Percentiles rank a stretch among this genome's conserved stretches.
Conservation (phyloP, 1,140 invertebrate species). For the Nasonia vitripennis region DNA sequence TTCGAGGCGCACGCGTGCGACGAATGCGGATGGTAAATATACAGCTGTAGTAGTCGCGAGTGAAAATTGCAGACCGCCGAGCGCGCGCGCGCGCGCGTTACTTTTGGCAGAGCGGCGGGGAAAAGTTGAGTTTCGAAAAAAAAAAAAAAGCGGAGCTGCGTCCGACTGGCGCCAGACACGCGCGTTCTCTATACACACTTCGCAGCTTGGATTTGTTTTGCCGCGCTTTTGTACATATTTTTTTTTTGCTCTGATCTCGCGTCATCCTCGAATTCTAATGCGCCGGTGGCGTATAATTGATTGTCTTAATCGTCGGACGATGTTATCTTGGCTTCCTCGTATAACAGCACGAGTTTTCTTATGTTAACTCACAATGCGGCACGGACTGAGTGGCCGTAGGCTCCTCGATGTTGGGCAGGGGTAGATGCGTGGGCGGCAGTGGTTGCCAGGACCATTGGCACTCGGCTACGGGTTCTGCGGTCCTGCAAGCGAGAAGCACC, state of each 20-base stretch:
- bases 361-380: not conserved
- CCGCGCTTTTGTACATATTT: too few relatives aligned
- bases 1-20: slow-evolving; percentile 13
- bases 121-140: slow-evolving; percentile 30
- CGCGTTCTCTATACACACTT: too few relatives aligned
- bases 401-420: slow-evolving; percentile 68
- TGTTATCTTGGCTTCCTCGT: too few relatives aligned
- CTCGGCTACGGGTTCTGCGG: slow-evolving; percentile 67
- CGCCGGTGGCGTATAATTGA: too few relatives aligned
- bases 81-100: not conserved
- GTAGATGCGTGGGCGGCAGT: slow-evolving; percentile 67
- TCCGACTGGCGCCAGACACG: not conserved
- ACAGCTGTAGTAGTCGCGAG: not conserved
- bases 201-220: too few relatives aligned
- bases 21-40: slow-evolving; percentile 8
- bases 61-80: slow-evolving; percentile 21
- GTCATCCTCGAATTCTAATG: too few relatives aligned
- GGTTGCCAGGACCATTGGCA: slow-evolving; percentile 73
- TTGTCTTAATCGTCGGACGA: too few relatives aligned
- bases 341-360: too few relatives aligned
- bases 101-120: slow-evolving; percentile 5
- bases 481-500: slow-evolving; percentile 68
- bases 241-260: too few relatives aligned
- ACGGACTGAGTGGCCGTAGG: slow-evolving; percentile 40
- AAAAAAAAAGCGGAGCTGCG: not conserved